Conservation (phyloP, 1,140 invertebrate species). For the Hylaeus anthracinus region DNA sequence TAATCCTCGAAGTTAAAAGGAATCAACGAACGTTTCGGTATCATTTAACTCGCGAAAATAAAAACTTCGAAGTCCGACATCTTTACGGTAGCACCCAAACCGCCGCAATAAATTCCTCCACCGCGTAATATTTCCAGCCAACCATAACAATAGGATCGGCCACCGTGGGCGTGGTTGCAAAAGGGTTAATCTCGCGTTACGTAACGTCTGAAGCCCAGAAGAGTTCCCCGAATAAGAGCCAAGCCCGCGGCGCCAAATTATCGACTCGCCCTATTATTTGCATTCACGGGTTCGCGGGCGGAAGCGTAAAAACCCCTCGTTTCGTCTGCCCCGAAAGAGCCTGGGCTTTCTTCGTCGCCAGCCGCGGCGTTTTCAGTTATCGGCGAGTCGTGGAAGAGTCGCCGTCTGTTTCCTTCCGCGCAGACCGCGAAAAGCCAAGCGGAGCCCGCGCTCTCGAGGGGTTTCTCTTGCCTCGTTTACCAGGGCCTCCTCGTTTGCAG, state of each 20-base stretch:
- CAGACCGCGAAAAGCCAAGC: conserved; percentile 6
- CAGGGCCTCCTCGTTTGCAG: not conserved
- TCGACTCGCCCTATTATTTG: not conserved
- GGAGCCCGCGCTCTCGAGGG: conserved; percentile 1
- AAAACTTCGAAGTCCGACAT: too few species aligned
- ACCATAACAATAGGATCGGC: not conserved
- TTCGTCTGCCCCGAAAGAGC: not conserved
- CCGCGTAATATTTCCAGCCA: too few species aligned
- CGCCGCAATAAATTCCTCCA: too few species aligned
- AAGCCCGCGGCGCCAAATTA: not conserved
- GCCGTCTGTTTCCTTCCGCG: not conserved
- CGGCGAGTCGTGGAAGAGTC: not conserved
- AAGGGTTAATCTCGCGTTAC: not conserved
- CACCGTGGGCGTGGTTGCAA: not conserved
- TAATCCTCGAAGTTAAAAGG: too few species aligned
- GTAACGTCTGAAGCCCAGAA: not conserved
- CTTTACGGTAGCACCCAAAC: too few species aligned
- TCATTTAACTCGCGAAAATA: too few species aligned
- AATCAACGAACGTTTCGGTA: too few species aligned
- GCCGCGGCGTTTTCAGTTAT: conserved; percentile 35
- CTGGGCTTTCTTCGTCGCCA: not conserved
- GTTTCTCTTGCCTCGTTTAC: conserved; percentile 15
- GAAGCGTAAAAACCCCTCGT: not conserved
- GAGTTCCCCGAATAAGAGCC: not conserved
- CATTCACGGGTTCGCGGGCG: not conserved